Percentiles rank a stretch among this genome's conserved stretches.
Conservation (phyloP, 2,113 vertebrate species). For the Xenopus borealis region DNA sequence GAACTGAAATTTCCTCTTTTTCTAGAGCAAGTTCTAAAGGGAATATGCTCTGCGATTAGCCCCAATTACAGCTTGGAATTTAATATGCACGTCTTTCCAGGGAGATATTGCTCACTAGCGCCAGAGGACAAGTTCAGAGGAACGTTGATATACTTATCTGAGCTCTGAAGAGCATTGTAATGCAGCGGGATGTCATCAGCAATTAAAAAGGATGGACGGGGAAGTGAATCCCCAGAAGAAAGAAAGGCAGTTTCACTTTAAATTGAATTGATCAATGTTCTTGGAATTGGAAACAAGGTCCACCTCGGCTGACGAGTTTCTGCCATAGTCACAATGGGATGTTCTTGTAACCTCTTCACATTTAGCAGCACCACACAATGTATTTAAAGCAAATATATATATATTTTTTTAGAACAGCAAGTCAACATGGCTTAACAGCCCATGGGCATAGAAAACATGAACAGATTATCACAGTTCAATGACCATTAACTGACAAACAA, state of each 20-base stretch:
- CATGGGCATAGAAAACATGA: too few relatives aligned
- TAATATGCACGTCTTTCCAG: conserved; percentile 39
- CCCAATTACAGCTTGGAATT: conserved; percentile 34
- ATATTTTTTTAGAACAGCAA: too few relatives aligned
- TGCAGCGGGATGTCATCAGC: conserved; percentile 29
- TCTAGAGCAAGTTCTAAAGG: conserved; percentile 1
- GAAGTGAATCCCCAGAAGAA: conserved; percentile 22
- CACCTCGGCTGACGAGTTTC: conserved; percentile 3
- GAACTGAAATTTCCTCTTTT: background rate
- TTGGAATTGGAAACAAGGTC: background rate
- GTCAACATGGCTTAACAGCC: too few relatives aligned
- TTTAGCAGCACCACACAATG: background rate
- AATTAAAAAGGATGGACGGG: conserved; percentile 35
- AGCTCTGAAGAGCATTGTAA: conserved; percentile 39
- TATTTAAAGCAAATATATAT: too few relatives aligned
- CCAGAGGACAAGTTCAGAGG: conserved; percentile 44
- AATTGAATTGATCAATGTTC: conserved; percentile 32
- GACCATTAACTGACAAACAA: too few relatives aligned
- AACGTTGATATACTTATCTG: conserved; percentile 40
- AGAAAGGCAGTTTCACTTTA: conserved; percentile 17
- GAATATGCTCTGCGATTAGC: conserved; percentile 27
- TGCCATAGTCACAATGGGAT: background rate
- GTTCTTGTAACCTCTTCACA: background rate
- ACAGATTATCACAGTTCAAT: too few relatives aligned
- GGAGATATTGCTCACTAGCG: conserved; percentile 34